Conservation (phyloP, 2,797 vertebrate genomes). For the Molossus alvarezi region DNA sequence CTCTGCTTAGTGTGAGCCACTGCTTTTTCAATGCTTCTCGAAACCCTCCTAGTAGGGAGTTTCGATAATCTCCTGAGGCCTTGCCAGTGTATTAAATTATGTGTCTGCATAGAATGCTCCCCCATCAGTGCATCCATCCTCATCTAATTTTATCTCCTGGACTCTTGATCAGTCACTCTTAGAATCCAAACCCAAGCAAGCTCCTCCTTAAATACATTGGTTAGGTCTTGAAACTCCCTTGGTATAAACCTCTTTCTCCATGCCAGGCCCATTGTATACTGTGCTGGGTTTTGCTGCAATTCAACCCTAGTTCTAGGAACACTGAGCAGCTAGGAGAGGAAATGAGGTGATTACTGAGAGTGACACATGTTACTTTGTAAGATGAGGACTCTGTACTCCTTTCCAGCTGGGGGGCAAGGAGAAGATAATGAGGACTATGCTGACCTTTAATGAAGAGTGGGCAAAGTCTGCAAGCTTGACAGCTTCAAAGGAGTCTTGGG, state of each 20-base stretch:
- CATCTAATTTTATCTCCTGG: not conserved
- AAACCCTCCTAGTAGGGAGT: not conserved
- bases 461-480: not conserved
- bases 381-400: not conserved
- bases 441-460: not conserved
- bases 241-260: not conserved
- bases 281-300: not conserved
- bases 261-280: not conserved
- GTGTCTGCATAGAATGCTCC: not conserved
- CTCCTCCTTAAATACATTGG: not conserved
- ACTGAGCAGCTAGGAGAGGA: not conserved
- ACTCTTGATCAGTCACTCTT: not conserved
- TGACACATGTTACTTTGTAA: not conserved
- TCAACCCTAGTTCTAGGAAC: not conserved
- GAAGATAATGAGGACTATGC: not conserved
- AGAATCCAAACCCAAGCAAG: slow-evolving; percentile 4
- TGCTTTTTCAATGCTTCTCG: not conserved
- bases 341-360: not conserved
- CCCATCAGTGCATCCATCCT: not conserved
- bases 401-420: not conserved
- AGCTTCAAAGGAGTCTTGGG: not conserved
- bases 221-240: not conserved
- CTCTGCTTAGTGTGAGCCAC: not conserved
- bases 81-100: not conserved
- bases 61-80: not conserved